A percentile compares a stretch with the other conserved stretches of the same genome.
These are phyloP conservation scores for Drosophila pseudoananassae DNA, from an alignment of 1,140 invertebrate species.

Conservation along the genomic window DNA sequence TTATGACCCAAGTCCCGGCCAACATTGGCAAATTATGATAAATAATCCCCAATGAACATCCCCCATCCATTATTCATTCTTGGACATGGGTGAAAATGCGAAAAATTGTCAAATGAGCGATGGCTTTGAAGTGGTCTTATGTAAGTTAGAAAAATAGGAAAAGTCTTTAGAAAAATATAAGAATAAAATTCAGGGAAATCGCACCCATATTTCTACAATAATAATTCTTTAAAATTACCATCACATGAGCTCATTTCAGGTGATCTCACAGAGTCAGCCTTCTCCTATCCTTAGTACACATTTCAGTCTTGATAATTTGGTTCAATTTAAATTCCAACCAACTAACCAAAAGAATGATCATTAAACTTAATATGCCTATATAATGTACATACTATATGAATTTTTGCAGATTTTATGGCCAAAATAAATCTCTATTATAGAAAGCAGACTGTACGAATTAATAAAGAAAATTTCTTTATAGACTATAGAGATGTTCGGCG, in stretches of 20 bases:
- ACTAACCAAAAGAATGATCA: constrained; percentile 12
- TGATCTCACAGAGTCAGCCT: constrained; percentile 11
- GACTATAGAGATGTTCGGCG: constrained; percentile 15
- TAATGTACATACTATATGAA: constrained; percentile 6
- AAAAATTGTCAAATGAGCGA: constrained; percentile 28
- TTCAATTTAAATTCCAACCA: constrained; percentile 6
- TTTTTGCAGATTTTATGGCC: neutral
- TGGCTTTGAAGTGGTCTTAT: constrained; percentile 30
- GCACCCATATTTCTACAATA: neutral
- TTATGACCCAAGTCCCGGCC: constrained; percentile 26
- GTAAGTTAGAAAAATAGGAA: constrained; percentile 14
- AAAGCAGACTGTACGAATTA: constrained; percentile 24
- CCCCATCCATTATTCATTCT: constrained; percentile 32
- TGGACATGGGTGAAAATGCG: constrained; percentile 20
- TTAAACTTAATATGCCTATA: constrained; percentile 15
- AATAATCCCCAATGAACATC: constrained; percentile 7
- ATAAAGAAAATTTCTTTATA: constrained; percentile 23
- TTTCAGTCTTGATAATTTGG: constrained; percentile 3
- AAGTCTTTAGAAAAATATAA: neutral
- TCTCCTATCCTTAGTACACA: neutral
- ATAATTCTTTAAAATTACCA: neutral
- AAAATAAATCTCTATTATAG: constrained; percentile 23
- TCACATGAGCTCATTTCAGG: neutral
- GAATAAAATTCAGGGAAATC: neutral
- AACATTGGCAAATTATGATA: constrained; percentile 44